These are phyloP conservation scores for Oncorhynchus nerka DNA, from an alignment of 2,113 vertebrate species.

Conservation along the genomic window DNA sequence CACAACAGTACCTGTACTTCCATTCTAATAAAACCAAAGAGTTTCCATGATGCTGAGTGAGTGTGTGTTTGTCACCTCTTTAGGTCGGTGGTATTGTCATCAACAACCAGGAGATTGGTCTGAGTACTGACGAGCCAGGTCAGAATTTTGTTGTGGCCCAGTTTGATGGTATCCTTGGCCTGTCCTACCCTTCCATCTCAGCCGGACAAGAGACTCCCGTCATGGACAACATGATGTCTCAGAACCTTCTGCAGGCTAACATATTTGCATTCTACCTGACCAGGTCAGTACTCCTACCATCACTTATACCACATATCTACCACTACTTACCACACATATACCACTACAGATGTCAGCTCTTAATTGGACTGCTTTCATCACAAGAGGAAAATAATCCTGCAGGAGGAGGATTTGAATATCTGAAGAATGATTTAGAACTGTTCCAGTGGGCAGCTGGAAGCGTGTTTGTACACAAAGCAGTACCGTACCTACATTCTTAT, in stretches of 20 bases:
- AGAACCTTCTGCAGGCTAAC: constrained; percentile 40
- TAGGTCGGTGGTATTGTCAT: constrained; percentile 73
- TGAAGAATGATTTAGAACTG: too few species aligned
- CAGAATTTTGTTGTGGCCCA: constrained; percentile 47
- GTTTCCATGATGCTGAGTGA: neutral
- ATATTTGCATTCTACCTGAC: constrained; percentile 60
- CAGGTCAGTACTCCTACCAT: constrained; percentile 20
- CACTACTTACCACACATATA: too few species aligned
- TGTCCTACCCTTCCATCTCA: constrained; percentile 54
- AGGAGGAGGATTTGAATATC: too few species aligned
- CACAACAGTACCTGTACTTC: neutral
- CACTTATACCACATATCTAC: too few species aligned
- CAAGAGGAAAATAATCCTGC: too few species aligned
- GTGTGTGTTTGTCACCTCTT: neutral
- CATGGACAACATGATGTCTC: constrained; percentile 60
- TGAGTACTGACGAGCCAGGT: constrained; percentile 60
- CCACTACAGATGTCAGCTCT: too few species aligned
- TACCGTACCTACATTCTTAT: too few species aligned
- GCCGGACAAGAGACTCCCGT: constrained; percentile 51
- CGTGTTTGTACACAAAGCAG: too few species aligned
- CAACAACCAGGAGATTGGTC: constrained; percentile 54
- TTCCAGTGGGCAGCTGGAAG: too few species aligned
- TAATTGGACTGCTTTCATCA: fast-evolving
- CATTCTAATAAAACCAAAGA: neutral
- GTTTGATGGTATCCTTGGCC: constrained; percentile 62